Base-by-base conservation (phyloP, 2,113 vertebrate species). In the Rhineura floridana region DNA sequence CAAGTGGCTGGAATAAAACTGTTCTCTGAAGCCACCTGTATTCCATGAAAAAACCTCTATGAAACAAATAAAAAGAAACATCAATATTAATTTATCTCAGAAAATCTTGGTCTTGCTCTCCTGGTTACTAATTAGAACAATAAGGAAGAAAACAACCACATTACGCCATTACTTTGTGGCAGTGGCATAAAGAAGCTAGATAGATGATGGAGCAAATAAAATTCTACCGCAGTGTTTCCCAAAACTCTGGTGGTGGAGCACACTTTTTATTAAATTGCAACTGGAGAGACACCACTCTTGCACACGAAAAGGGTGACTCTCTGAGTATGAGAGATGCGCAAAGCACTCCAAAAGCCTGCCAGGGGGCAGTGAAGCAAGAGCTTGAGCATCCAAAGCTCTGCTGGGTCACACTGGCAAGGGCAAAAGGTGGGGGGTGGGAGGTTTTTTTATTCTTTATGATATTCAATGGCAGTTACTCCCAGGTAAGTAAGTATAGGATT, bases 51-150 rank as follows among this genome's bases (percentile, higher is more conserved):
- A 30, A 48, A 48, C 17, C 0, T 6, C 1, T 75, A 39, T 15
- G 70, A 6, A 33, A 19, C 17, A 39, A 44, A 69, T 1, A 6
- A 1, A 28, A 87, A 83, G 52, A 55, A n/a, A 9, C 15, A 72
- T 44, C 36, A 85, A 7, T 11, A 23, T 3, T 19, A 0, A 0
- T n/a, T 5, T 15, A 91, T 48, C 39, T n/a, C 55, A 76, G 39
- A 30, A 46, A 25, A 59, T 63, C 39, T 85, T n/a, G 19, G 28
- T 42, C 39, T 85, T 33, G 15, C 30, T 85, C 28, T 63, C 55
- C 42, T n/a, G 65, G 59, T 77, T 85, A 11, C 72, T 77, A 63
- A 63, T 85, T 52, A 65, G 55, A 65, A 46, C 25, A 48, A 59
- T n/a, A 28, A 59, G 65, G 23, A 11, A 39, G 69, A 42, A 84